A percentile compares a stretch with the other conserved stretches of the same genome.
These are phyloP conservation scores for Aptenodytes patagonicus DNA, from an alignment of 2,113 vertebrate genomes.

Conservation along the genomic window DNA sequence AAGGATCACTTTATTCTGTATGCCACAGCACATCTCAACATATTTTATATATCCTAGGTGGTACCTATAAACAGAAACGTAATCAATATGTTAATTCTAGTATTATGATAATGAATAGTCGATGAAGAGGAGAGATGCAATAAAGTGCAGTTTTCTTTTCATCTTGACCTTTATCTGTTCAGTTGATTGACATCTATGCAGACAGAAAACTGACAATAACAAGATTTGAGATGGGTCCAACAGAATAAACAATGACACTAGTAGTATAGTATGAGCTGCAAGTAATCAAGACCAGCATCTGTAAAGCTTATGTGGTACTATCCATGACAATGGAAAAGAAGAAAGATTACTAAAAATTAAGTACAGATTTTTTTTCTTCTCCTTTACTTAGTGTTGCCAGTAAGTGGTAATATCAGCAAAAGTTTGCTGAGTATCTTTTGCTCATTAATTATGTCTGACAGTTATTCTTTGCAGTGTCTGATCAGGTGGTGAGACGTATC, in stretches of 20 bases:
- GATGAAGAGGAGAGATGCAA: not conserved
- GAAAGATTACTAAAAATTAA: not conserved
- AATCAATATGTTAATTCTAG: not conserved
- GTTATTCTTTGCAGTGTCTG: not conserved
- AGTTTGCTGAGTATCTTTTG: not conserved
- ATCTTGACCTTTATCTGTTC: not conserved
- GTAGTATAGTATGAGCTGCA: not conserved
- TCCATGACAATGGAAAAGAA: not conserved
- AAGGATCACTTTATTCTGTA: not conserved
- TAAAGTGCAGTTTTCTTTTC: not conserved
- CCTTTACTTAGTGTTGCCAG: not conserved
- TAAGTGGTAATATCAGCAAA: not conserved
- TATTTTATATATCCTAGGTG: not conserved
- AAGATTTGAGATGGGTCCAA: not conserved
- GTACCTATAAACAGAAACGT: not conserved
- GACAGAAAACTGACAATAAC: not conserved
- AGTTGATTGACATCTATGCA: not conserved
- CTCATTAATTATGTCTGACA: not conserved
- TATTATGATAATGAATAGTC: not conserved
- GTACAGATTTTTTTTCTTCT: not conserved
- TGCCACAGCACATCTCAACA: not conserved
- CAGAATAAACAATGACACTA: not conserved
- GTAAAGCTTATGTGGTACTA: not conserved
- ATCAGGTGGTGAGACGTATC: not conserved
- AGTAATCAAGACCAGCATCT: not conserved